Percentiles rank a stretch among this genome's conserved stretches.
These are phyloP conservation scores for Scaptomyza caliginosa DNA, from an alignment of 2,888 invertebrate species.

Conservation along the genomic window DNA sequence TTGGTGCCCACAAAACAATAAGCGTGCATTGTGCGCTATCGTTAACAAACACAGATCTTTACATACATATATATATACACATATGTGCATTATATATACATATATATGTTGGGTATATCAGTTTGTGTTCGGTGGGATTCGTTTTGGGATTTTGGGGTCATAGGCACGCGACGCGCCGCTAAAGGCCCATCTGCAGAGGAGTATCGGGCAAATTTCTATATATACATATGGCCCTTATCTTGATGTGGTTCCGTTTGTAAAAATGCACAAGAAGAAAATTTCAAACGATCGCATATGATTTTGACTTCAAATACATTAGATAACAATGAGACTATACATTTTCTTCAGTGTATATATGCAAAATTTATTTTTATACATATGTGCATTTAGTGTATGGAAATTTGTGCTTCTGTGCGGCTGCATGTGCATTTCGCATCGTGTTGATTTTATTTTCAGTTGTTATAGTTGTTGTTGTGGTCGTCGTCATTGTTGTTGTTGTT, in stretches of 20 bases:
- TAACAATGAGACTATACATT: background rate
- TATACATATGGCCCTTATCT: constrained; percentile 31
- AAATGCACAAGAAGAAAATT: constrained; percentile 7
- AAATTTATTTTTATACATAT: background rate
- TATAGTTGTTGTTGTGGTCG: constrained; percentile 18
- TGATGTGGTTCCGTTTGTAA: constrained; percentile 40
- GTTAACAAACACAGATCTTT: constrained; percentile 1
- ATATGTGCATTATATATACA: constrained; percentile 15
- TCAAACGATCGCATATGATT: background rate
- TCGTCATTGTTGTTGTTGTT: constrained; percentile 25
- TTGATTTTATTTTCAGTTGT: constrained; percentile 61
- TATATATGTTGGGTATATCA: constrained; percentile 28
- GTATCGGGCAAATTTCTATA: constrained; percentile 16
- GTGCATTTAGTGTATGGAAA: constrained; percentile 27
- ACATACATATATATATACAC: constrained; percentile 5
- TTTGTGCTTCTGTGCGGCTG: constrained; percentile 40
- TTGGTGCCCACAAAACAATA: constrained; percentile 62
- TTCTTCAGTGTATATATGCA: constrained; percentile 1
- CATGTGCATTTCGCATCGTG: constrained; percentile 45
- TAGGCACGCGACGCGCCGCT: constrained; percentile 47
- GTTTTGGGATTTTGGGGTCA: constrained; percentile 78
- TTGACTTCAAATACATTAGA: background rate
- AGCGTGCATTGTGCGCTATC: constrained; percentile 69
- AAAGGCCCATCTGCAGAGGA: constrained; percentile 25
- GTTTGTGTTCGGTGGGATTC: constrained; percentile 34